A percentile compares a stretch with the other conserved stretches of the same genome.
Evolutionary conservation across 2,888 invertebrate genomes (phyloP).

Genomic region (Catotricha subobsoleta): DNA sequence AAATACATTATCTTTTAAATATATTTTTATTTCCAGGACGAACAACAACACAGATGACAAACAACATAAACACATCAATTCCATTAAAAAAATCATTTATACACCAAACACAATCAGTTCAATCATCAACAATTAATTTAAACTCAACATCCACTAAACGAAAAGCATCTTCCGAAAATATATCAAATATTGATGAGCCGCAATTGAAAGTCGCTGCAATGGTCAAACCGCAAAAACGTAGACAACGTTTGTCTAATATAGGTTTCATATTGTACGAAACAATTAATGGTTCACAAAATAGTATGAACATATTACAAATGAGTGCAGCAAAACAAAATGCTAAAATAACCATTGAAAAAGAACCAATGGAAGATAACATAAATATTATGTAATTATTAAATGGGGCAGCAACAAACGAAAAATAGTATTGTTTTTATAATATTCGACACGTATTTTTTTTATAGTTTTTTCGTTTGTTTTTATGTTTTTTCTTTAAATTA

Average conservation of each 20-base stretch:
- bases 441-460: too few species aligned
- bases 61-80: not conserved
- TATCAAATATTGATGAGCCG: not conserved
- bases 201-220: not conserved
- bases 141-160: not conserved
- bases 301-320: not conserved
- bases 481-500: too few species aligned
- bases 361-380: too few species aligned
- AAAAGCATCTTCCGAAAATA: not conserved
- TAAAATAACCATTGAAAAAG: too few species aligned
- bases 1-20: not conserved
- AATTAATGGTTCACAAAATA: not conserved
- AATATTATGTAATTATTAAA: too few species aligned
- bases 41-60: not conserved
- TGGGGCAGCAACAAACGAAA: too few species aligned
- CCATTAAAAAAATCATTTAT: not conserved
- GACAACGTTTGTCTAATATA: not conserved
- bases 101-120: not conserved
- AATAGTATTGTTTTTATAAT: too few species aligned
- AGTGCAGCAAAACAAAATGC: constrained; percentile 1
- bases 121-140: not conserved
- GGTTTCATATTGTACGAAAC: constrained; percentile 3
- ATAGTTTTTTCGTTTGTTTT: too few species aligned
- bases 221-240: too few species aligned
- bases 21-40: not conserved